Evolutionary conservation across 2,113 vertebrate genomes (phyloP).

Genomic region (Pterocles burchelli): DNA sequence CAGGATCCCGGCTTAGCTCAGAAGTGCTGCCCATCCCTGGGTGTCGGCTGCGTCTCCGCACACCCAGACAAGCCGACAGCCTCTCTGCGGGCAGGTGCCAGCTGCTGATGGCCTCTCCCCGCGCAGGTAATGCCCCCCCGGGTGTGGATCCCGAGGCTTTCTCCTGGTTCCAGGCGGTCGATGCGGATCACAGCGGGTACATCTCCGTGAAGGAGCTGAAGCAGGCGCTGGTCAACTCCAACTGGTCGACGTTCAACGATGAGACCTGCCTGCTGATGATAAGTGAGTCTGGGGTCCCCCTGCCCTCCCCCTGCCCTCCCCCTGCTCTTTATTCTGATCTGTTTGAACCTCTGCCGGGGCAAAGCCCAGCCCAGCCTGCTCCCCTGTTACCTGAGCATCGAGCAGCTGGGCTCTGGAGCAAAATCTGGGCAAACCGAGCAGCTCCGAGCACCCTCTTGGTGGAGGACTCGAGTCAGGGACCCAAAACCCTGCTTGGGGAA

Average conservation of each 20-base stretch:
- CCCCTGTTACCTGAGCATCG: not conserved
- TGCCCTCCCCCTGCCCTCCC: not conserved
- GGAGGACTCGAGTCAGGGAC: accelerated
- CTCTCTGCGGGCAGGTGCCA: not conserved
- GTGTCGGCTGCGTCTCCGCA: not conserved
- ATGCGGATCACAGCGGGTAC: slow-evolving; percentile 87
- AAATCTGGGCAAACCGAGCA: not conserved
- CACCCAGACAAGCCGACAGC: not conserved
- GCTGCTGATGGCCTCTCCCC: not conserved
- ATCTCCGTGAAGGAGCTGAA: slow-evolving; percentile 92
- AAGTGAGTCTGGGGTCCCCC: slow-evolving; percentile 80
- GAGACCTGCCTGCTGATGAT: slow-evolving; percentile 96
- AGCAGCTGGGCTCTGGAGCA: not conserved
- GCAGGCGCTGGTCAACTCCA: slow-evolving; percentile 93
- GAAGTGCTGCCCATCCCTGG: not conserved
- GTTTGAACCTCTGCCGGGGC: not conserved
- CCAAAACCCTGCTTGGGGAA: not conserved
- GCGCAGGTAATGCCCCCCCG: slow-evolving; percentile 78
- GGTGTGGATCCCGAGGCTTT: slow-evolving; percentile 87
- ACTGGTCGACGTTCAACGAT: slow-evolving; percentile 91
- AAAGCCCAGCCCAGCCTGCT: not conserved
- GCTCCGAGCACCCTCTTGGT: not conserved
- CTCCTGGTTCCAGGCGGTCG: slow-evolving; percentile 93
- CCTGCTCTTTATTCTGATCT: accelerated
- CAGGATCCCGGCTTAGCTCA: not conserved